A percentile compares a stretch with the other conserved stretches of the same genome.
These are phyloP conservation scores for Epistrophe grossulariae DNA, from an alignment of 2,888 invertebrate species.

Conservation along the genomic window DNA sequence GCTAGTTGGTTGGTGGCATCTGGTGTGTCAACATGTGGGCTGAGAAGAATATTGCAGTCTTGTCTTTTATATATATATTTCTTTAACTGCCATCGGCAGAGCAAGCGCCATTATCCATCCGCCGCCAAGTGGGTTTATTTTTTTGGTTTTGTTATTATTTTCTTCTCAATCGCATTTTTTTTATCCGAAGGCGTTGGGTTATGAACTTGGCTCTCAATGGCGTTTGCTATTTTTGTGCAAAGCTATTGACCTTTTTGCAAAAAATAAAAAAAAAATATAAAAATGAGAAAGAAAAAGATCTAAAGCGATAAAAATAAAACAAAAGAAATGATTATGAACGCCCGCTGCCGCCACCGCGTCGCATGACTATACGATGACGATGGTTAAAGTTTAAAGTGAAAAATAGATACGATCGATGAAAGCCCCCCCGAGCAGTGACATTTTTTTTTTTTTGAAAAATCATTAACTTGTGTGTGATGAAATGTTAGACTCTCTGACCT, in stretches of 20 bases:
- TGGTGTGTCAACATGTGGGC: constrained; percentile 64
- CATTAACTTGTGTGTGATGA: neutral
- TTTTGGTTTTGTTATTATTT: neutral
- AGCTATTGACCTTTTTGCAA: constrained; percentile 67
- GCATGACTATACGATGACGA: neutral
- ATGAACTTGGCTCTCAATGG: constrained; percentile 65
- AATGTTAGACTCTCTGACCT: constrained; percentile 4
- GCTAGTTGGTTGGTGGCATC: constrained; percentile 30
- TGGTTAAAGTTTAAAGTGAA: constrained; percentile 18
- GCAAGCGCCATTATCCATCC: neutral
- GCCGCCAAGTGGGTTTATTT: constrained; percentile 5
- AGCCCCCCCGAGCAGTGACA: neutral
- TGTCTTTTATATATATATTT: constrained; percentile 29
- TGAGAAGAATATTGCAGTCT: constrained; percentile 55
- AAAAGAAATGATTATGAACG: constrained; percentile 16
- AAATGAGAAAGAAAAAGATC: constrained; percentile 33
- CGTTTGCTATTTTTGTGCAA: constrained; percentile 67
- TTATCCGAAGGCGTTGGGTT: constrained; percentile 53
- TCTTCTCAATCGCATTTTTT: constrained; percentile 24
- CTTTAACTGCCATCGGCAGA: constrained; percentile 1
- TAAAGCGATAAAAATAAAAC: constrained; percentile 48
- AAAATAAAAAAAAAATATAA: neutral
- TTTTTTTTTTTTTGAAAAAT: neutral
- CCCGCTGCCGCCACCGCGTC: neutral
- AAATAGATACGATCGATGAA: constrained; percentile 37